A percentile compares a stretch with the other conserved stretches of the same genome.
These are phyloP conservation scores for Sarcophaga subvicina DNA, from an alignment of 2,888 invertebrate genomes.

Conservation along the genomic window DNA sequence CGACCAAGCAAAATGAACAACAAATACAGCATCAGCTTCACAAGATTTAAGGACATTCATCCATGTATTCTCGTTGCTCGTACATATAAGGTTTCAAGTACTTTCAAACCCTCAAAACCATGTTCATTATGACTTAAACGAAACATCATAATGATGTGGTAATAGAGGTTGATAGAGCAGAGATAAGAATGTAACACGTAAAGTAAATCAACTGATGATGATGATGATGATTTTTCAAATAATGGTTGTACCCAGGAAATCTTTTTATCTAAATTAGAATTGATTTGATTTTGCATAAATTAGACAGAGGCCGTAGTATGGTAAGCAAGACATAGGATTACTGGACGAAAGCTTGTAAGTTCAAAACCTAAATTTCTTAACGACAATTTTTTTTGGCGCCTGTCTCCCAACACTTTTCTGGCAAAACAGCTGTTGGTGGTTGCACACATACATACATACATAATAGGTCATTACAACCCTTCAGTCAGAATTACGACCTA, in stretches of 20 bases:
- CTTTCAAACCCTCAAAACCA: slow-evolving; percentile 28
- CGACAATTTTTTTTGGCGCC: no score
- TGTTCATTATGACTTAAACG: slow-evolving; percentile 45
- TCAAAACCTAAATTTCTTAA: no score
- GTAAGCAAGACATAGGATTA: no score
- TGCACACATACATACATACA: no score
- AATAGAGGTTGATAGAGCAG: slow-evolving; percentile 31
- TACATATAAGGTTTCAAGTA: background rate
- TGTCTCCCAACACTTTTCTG: no score
- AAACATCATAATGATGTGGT: slow-evolving; percentile 56
- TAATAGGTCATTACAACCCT: no score
- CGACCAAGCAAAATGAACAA: slow-evolving; percentile 32
- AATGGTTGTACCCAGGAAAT: background rate
- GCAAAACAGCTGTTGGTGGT: no score
- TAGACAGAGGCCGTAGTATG: no score
- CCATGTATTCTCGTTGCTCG: background rate
- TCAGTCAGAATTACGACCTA: no score
- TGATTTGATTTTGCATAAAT: no score
- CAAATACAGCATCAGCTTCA: slow-evolving; percentile 49
- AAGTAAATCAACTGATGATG: background rate
- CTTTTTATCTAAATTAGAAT: background rate
- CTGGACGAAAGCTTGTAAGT: no score
- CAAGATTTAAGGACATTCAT: slow-evolving; percentile 42
- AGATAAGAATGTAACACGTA: background rate
- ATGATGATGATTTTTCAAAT: no score